Evolutionary conservation across 2,888 invertebrate genomes (phyloP).

Genomic region (Athalia rosae): DNA sequence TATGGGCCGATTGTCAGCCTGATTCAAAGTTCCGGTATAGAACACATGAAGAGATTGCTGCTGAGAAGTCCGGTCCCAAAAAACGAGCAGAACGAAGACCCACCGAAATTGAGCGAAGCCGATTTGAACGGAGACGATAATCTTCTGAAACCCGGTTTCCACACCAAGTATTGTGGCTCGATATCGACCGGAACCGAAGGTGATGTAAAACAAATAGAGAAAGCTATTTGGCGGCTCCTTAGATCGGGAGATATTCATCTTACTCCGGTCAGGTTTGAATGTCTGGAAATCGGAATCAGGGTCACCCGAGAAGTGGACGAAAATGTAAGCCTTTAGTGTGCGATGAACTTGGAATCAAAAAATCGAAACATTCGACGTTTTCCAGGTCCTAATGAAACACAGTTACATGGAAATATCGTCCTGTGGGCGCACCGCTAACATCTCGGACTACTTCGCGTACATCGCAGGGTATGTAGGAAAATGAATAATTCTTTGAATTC

Average conservation of each 20-base stretch:
- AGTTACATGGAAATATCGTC: slow-evolving; percentile 81
- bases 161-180: slow-evolving; percentile 74
- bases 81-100: slow-evolving; percentile 1
- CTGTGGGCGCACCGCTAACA: slow-evolving; percentile 77
- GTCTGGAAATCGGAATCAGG: slow-evolving; percentile 76
- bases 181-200: slow-evolving; percentile 74
- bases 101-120: slow-evolving; percentile 35
- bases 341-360: no score
- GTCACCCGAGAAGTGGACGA: slow-evolving; percentile 69
- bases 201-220: slow-evolving; percentile 76
- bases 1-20: slow-evolving; percentile 74
- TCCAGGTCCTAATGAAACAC: slow-evolving; percentile 76
- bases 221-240: slow-evolving; percentile 71
- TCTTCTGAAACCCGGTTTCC: slow-evolving; percentile 69
- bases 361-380: slow-evolving; percentile 50
- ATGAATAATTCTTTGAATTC: slow-evolving; percentile 11
- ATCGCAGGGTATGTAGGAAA: slow-evolving; percentile 77
- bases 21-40: slow-evolving; percentile 64
- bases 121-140: slow-evolving; percentile 45
- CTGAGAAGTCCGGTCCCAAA: slow-evolving; percentile 35
- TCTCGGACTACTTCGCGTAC: slow-evolving; percentile 78
- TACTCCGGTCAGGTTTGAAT: slow-evolving; percentile 73
- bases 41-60: slow-evolving; percentile 60
- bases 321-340: slow-evolving; percentile 63
- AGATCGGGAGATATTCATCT: slow-evolving; percentile 61